Evolutionary conservation across 2,888 invertebrate species (phyloP), one percentile per base, ranked within the genome.

Genomic region (Chymomyza fuscimana): DNA sequence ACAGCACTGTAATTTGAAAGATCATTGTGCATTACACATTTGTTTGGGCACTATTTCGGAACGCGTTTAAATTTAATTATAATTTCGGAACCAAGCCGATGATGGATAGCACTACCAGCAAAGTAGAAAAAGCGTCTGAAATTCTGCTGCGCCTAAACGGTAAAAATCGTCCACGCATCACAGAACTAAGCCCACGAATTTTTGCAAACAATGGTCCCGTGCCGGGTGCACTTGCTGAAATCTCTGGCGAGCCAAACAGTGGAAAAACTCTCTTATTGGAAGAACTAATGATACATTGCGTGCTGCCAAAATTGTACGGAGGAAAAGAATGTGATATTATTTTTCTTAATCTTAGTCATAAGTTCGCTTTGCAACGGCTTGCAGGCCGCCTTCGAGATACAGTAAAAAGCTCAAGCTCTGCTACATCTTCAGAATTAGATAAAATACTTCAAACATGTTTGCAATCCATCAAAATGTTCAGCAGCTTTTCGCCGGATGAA

Each of bases 321-420:
- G 93, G 93, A 1, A 91, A 92, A 32, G 86, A 92, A 67, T 89
- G 92, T 25, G 89, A 91, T 59, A 92, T 92, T 2, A 76, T 93
- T 19, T 83, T 93, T 9, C 89, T 94, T 58, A 92, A 94, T 78
- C 92, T 92, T 1, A 92, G 93, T 74, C 92, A 93, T 78, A 93
- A 93, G 71, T 93, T 93, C 32, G 73, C 78, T 15, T 58, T 76
- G 5, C 67, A 66, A 68, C 89, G 90, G 68, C 84, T 93, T 29
- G 77, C 89, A 10, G 80, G 89, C 40, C 72, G 92, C 88, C 7
- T 81, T 92, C n/a, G 19, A 32, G 1, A 67, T 76, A 15, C 76
- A 77, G 0, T 71, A 63, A 0, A 29, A 5, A 5, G 32, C 36
- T 16, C 32, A 52, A n/a, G 36, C 15, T 7, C 64, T 7, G 58